Evolutionary conservation across 2,888 invertebrate species (phyloP).

Genomic region (Apeira syringaria): DNA sequence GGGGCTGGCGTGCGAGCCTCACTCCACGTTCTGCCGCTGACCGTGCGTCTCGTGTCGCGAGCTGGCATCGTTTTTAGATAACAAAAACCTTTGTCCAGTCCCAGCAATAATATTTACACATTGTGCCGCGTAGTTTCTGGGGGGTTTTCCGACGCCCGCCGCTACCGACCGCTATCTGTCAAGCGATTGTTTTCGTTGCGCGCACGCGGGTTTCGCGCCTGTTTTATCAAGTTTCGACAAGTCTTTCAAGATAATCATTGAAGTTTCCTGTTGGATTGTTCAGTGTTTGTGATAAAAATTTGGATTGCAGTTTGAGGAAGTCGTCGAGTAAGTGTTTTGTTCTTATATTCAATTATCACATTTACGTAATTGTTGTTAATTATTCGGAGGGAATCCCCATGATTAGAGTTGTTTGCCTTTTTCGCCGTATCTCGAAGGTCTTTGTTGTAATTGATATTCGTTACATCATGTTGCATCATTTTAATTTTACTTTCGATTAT

Average conservation of each 20-base stretch:
- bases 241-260: constrained; percentile 55
- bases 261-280: constrained; percentile 53
- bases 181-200: constrained; percentile 71
- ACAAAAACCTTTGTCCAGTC: constrained; percentile 83
- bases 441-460: constrained; percentile 2
- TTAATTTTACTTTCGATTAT: constrained; percentile 7
- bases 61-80: constrained; percentile 76
- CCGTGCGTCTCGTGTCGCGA: constrained; percentile 71
- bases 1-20: constrained; percentile 81
- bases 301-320: constrained; percentile 74
- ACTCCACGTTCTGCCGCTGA: constrained; percentile 74
- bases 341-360: constrained; percentile 10
- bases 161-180: constrained; percentile 64
- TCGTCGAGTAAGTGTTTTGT: constrained; percentile 50
- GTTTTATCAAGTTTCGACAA: constrained; percentile 73
- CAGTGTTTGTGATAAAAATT: constrained; percentile 47
- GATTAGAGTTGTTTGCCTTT: background rate
- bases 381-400: constrained; percentile 5
- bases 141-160: constrained; percentile 75
- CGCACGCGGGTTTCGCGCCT: constrained; percentile 69
- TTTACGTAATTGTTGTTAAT: constrained; percentile 6
- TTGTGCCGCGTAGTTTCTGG: constrained; percentile 70
- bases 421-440: background rate
- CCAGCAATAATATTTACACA: constrained; percentile 78
- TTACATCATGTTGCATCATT: constrained; percentile 27